Evolutionary conservation across 2,888 invertebrate genomes (phyloP).

Genomic region (Sinodicranocentrus sp.): DNA sequence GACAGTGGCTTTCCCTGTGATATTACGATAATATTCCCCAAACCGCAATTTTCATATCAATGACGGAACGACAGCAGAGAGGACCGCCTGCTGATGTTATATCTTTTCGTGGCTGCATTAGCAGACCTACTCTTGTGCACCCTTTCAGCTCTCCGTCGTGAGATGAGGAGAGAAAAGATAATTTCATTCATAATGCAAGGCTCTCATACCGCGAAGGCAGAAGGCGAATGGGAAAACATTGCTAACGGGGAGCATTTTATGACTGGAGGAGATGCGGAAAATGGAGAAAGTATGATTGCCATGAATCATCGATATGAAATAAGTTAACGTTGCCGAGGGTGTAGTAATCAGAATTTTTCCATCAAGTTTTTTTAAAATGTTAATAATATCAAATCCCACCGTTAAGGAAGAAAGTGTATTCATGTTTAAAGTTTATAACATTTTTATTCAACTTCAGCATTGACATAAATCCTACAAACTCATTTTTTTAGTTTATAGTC

Average conservation of each 20-base stretch:
- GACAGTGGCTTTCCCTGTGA: neutral
- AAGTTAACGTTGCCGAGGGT: too few relatives aligned
- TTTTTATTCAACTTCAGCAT: constrained; percentile 58
- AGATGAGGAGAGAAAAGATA: constrained; percentile 53
- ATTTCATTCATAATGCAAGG: constrained; percentile 64
- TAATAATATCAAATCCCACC: too few relatives aligned
- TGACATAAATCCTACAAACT: constrained; percentile 58
- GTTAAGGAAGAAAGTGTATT: too few relatives aligned
- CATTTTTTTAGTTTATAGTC: constrained; percentile 14
- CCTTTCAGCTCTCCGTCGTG: constrained; percentile 40
- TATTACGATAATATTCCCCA: constrained; percentile 42
- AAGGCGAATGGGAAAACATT: neutral
- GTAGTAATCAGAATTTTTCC: too few relatives aligned
- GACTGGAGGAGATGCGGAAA: constrained; percentile 16
- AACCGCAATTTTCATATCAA: constrained; percentile 69
- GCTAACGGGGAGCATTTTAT: constrained; percentile 34
- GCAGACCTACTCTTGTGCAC: constrained; percentile 37
- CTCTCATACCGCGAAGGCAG: neutral
- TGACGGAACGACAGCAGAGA: constrained; percentile 38
- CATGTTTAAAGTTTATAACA: constrained; percentile 31
- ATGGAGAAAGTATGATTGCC: constrained; percentile 12
- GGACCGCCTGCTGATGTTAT: constrained; percentile 64
- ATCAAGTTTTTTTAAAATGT: too few relatives aligned
- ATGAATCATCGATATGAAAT: constrained; percentile 13
- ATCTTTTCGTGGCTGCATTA: constrained; percentile 59